Percentiles rank a stretch among this genome's conserved stretches.
These are phyloP conservation scores for Drosophila macrospina DNA, from an alignment of 2,888 invertebrate genomes.

Conservation along the genomic window DNA sequence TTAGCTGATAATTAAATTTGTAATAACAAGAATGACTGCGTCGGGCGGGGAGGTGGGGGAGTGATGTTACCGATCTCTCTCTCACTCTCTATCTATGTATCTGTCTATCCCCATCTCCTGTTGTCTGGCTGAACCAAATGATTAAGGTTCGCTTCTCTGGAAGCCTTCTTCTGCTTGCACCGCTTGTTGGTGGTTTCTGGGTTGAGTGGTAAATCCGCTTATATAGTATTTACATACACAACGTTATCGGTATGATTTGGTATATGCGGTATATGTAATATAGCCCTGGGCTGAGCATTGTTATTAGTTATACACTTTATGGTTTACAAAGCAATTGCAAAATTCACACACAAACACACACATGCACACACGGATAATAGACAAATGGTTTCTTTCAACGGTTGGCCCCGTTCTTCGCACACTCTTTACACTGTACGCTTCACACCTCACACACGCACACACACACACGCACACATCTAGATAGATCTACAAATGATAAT, in stretches of 20 bases:
- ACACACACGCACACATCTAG: constrained; percentile 1
- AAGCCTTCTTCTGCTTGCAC: constrained; percentile 3
- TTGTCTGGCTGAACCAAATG: constrained; percentile 6
- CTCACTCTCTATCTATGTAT: constrained; percentile 3
- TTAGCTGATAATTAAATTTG: constrained; percentile 60
- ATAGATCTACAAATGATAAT: constrained; percentile 19
- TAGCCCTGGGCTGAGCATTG: constrained; percentile 22
- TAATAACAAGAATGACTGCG: constrained; percentile 67
- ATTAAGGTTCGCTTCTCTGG: constrained; percentile 5
- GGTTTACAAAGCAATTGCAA: constrained; percentile 36
- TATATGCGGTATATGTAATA: constrained; percentile 27
- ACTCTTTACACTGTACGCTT: background rate
- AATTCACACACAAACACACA: constrained; percentile 18
- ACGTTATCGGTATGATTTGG: constrained; percentile 48
- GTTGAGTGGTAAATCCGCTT: constrained; percentile 24
- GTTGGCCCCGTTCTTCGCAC: background rate
- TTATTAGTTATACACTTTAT: constrained; percentile 22
- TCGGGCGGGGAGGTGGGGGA: too few relatives aligned
- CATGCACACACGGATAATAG: constrained; percentile 37
- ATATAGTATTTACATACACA: constrained; percentile 56
- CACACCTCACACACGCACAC: background rate
- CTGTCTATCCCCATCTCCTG: background rate
- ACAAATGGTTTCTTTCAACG: constrained; percentile 28
- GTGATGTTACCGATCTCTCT: constrained; percentile 20
- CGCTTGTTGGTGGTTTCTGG: constrained; percentile 15